A percentile compares a stretch with the other conserved stretches of the same genome.
These are phyloP conservation scores for Drosophila busckii DNA, from an alignment of 1,140 invertebrate genomes.

Conservation along the genomic window DNA sequence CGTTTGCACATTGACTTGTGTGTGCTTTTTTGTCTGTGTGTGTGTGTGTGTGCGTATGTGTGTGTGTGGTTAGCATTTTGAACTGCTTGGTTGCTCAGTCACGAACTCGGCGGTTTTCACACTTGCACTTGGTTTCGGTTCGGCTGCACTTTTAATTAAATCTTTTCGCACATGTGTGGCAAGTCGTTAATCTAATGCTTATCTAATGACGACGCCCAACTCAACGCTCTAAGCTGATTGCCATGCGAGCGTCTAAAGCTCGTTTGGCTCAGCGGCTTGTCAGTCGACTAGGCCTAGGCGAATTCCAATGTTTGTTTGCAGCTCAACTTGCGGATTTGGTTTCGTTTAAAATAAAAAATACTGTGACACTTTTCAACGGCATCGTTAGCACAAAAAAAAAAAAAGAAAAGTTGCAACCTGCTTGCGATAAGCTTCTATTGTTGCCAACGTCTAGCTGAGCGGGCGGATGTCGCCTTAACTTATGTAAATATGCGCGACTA, in stretches of 20 bases:
- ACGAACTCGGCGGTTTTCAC: conserved; percentile 54
- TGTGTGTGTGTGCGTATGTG: conserved; percentile 6
- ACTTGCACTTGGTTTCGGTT: no score
- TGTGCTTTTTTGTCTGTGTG: neutral
- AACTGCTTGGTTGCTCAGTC: conserved; percentile 53
- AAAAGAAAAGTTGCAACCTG: conserved; percentile 17
- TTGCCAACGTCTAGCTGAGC: neutral
- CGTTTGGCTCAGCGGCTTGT: conserved; percentile 22
- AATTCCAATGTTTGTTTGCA: conserved; percentile 8
- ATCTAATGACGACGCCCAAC: no score
- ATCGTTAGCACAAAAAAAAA: neutral
- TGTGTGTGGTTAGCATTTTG: conserved; percentile 39
- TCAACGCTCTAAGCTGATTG: conserved; percentile 20
- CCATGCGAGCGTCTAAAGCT: conserved; percentile 27
- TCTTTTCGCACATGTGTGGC: no score
- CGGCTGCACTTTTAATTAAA: no score
- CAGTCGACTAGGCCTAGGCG: conserved; percentile 7
- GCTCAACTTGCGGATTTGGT: conserved; percentile 11
- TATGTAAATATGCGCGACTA: conserved; percentile 33
- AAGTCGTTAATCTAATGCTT: no score
- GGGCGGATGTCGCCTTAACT: conserved; percentile 12
- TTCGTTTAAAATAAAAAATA: conserved; percentile 35
- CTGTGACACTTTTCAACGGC: conserved; percentile 5
- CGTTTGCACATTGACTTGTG: conserved; percentile 17
- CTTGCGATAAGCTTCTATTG: neutral